Conservation (phyloP, 2,113 vertebrate species). For the Phyllostomus hastatus region DNA sequence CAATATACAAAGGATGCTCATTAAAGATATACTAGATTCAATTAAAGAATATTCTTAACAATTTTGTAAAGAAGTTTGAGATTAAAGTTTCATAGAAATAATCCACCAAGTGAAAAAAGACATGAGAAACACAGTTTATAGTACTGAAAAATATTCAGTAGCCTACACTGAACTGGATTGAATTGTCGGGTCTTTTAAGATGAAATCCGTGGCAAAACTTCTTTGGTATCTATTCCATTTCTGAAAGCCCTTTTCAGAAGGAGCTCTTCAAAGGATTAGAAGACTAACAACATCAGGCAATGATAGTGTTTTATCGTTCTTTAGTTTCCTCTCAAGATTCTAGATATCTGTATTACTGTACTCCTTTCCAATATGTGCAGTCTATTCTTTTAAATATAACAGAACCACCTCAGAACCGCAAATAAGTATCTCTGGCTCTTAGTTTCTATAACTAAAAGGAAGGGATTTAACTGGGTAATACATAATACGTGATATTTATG, state of each 20-base stretch:
- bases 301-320: background rate
- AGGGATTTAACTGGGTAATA: background rate
- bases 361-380: background rate
- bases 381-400: background rate
- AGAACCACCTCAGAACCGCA: background rate
- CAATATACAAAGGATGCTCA: background rate
- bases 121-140: background rate
- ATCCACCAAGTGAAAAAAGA: background rate
- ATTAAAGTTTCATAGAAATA: background rate
- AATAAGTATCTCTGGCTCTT: background rate
- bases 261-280: background rate
- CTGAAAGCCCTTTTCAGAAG: slow-evolving; percentile 10
- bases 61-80: background rate
- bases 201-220: background rate
- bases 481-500: background rate
- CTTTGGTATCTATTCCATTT: background rate
- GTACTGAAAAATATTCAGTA: background rate
- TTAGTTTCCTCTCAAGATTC: background rate
- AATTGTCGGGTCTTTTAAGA: background rate
- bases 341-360: background rate
- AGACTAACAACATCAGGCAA: background rate
- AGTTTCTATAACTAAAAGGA: background rate
- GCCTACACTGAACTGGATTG: background rate
- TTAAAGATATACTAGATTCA: background rate
- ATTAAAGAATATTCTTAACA: slow-evolving; percentile 1